phyloP scores from a whole-genome alignment of 1,140 invertebrate species.

The Panagrolaimus sp. region DNA sequence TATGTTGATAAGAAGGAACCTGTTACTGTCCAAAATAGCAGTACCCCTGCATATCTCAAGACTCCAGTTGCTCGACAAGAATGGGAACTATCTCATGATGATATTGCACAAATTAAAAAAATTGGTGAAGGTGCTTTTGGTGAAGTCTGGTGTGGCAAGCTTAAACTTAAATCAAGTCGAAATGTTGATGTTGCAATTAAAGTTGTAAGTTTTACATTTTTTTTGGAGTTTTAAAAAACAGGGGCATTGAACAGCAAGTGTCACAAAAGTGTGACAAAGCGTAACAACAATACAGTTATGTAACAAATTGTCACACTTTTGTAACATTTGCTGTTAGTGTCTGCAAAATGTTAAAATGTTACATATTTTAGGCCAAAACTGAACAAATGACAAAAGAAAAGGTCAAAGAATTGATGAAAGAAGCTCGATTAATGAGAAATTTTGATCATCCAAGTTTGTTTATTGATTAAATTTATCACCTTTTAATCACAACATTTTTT shows the following conservation, averaged over 20 bases:
- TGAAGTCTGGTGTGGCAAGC: not conserved
- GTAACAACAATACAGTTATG: no score
- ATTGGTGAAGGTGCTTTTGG: conserved; percentile 43
- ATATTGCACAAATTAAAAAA: conserved; percentile 25
- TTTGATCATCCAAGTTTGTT: conserved; percentile 36
- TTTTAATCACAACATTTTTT: not conserved
- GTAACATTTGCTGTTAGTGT: no score
- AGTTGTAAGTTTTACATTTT: not conserved
- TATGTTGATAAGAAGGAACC: conserved; percentile 23
- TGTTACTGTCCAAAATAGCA: not conserved
- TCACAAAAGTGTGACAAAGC: no score
- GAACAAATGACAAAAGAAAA: conserved; percentile 27
- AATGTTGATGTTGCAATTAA: conserved; percentile 18
- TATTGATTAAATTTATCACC: conserved; percentile 1
- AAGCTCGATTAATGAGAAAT: conserved; percentile 39
- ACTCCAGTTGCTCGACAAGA: conserved; percentile 9
- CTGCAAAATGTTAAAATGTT: no score
- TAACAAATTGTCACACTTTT: no score
- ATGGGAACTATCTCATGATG: conserved; percentile 20
- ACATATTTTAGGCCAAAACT: conserved; percentile 14
- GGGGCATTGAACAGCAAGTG: no score
- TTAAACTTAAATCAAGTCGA: not conserved
- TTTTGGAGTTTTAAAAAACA: not conserved
- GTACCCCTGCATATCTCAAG: not conserved
- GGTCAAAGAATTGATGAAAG: conserved; percentile 37